phyloP scores from a whole-genome alignment of 2,888 invertebrate genomes.

The Scaptomyza caliginosa region DNA sequence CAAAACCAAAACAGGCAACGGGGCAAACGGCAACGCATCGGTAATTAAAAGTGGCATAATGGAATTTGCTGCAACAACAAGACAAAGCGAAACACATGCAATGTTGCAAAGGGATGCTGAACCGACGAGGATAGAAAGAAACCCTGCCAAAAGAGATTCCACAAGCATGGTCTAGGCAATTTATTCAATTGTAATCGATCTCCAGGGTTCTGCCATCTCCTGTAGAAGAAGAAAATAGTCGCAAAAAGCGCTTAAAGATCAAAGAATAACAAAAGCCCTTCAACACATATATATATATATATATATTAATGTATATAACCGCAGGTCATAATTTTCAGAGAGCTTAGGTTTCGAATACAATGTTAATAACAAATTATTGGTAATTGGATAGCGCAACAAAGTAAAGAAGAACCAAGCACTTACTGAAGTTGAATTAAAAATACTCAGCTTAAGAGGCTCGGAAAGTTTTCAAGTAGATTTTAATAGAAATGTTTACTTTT shows the following conservation, averaged over 20 bases:
- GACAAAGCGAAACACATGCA: not conserved
- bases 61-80: slow-evolving; percentile 47
- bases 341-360: not conserved
- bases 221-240: not conserved
- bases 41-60: slow-evolving; percentile 68
- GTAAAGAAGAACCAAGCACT: not conserved
- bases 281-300: not conserved
- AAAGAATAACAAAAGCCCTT: not conserved
- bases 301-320: not conserved
- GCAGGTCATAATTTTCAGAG: not conserved
- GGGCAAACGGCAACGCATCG: slow-evolving; percentile 53
- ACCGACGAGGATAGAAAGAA: not conserved
- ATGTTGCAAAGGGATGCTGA: slow-evolving; percentile 1
- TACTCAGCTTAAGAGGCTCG: too few relatives aligned
- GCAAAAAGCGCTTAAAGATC: not conserved
- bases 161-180: not conserved
- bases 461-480: too few relatives aligned
- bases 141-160: not conserved
- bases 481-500: too few relatives aligned
- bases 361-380: not conserved
- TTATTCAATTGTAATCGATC: slow-evolving; percentile 3
- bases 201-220: not conserved
- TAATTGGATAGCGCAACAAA: not conserved
- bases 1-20: slow-evolving; percentile 51
- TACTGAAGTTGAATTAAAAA: too few relatives aligned